Percentiles rank a stretch among this genome's conserved stretches.
Conservation (phyloP, 2,797 vertebrate genomes). For the Cuculus canorus region DNA sequence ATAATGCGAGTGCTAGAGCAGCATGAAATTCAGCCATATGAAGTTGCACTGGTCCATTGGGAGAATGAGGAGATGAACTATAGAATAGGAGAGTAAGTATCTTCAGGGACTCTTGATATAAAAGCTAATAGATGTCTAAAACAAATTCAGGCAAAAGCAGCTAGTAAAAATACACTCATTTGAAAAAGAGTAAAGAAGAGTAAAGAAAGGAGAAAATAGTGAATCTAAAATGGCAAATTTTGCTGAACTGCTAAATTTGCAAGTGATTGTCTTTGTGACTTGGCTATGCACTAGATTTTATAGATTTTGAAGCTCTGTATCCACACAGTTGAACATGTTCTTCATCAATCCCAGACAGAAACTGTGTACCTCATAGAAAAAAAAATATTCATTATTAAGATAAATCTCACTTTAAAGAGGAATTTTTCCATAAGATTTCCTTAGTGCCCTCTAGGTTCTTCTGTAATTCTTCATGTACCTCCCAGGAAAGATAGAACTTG, state of each 20-base stretch:
- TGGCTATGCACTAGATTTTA: background rate
- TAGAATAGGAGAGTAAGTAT: slow-evolving; percentile 84
- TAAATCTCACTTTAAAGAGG: background rate
- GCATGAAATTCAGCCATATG: slow-evolving; percentile 95
- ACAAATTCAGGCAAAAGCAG: background rate
- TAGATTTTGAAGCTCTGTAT: background rate
- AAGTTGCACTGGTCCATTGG: slow-evolving; percentile 95
- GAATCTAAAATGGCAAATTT: background rate
- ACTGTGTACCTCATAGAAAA: background rate
- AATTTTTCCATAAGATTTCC: background rate
- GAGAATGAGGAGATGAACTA: slow-evolving; percentile 98
- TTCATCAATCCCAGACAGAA: background rate
- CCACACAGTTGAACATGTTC: background rate
- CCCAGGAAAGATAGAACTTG: background rate
- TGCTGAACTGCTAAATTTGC: background rate
- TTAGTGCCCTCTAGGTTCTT: background rate
- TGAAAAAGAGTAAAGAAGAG: background rate
- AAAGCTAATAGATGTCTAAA: background rate
- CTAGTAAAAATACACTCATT: background rate
- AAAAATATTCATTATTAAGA: background rate
- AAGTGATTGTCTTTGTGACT: background rate
- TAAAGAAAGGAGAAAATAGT: background rate
- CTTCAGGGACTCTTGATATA: background rate
- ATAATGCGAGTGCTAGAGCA: slow-evolving; percentile 88
- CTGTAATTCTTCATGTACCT: background rate